These are phyloP conservation scores for Ornithoptera alexandrae DNA, from an alignment of 2,888 invertebrate species.

Conservation along the genomic window DNA sequence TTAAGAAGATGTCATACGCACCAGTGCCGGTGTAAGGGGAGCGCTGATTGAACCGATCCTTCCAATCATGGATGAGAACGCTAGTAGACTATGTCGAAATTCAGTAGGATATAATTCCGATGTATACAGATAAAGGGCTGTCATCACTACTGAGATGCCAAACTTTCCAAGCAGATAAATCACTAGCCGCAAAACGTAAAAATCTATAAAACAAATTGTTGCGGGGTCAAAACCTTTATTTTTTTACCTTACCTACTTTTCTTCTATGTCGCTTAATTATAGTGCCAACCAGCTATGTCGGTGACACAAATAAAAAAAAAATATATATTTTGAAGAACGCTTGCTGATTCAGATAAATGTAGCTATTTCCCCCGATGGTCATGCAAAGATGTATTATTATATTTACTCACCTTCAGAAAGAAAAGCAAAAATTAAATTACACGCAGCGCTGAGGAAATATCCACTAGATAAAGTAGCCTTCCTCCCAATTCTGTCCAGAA, in stretches of 20 bases:
- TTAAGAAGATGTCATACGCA: no score
- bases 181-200: conserved; percentile 56
- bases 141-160: conserved; percentile 82
- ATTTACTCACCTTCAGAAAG: conserved; percentile 73
- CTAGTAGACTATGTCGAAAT: conserved; percentile 83
- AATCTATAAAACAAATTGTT: conserved; percentile 40
- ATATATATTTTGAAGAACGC: no score
- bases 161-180: conserved; percentile 82
- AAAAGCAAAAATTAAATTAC: conserved; percentile 63
- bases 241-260: no score
- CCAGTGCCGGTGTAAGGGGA: conserved; percentile 79
- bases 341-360: no score
- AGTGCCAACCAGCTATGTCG: no score
- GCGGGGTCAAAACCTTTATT: not conserved
- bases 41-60: conserved; percentile 85
- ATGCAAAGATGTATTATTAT: no score
- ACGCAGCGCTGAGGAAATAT: conserved; percentile 80
- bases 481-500: conserved; percentile 82
- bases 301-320: no score
- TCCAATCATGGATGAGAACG: conserved; percentile 86
- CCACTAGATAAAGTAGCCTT: conserved; percentile 80
- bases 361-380: no score
- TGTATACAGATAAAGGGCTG: conserved; percentile 83
- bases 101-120: conserved; percentile 87
- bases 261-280: no score